Evolutionary conservation across 2,113 vertebrate genomes (phyloP).

Genomic region (Marcusenius ussheri): DNA sequence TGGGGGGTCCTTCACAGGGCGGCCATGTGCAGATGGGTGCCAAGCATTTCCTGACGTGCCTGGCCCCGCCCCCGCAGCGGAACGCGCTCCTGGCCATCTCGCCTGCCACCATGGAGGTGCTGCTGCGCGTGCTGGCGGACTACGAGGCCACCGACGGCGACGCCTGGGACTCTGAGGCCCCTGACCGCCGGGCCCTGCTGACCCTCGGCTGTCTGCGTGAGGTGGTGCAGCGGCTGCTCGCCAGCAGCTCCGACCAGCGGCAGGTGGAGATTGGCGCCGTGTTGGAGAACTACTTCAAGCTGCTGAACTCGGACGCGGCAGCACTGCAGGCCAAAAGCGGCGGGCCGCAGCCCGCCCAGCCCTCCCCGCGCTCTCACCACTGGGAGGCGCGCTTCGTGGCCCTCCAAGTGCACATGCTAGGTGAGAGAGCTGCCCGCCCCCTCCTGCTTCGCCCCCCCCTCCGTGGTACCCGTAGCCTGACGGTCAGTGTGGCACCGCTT

Average conservation of each 20-base stretch:
- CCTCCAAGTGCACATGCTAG: conserved; percentile 90
- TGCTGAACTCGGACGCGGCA: conserved; percentile 89
- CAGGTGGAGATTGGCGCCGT: conserved; percentile 90
- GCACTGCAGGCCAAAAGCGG: conserved; percentile 61
- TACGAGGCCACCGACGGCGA: conserved; percentile 65
- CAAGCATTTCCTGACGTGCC: not conserved
- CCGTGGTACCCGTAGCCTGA: not conserved
- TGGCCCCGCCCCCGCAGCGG: conserved; percentile 54
- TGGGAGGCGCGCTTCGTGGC: conserved; percentile 88
- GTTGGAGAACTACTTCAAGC: conserved; percentile 93
- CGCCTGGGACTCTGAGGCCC: conserved; percentile 74
- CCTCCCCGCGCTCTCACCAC: conserved; percentile 61
- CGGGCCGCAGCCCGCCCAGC: conserved; percentile 32
- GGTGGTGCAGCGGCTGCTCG: conserved; percentile 87
- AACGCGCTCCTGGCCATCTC: conserved; percentile 93
- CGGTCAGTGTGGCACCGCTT: not conserved
- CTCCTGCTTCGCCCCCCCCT: not conserved
- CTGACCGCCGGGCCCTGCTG: conserved; percentile 77
- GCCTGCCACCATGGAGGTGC: conserved; percentile 94
- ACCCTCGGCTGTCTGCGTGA: conserved; percentile 88
- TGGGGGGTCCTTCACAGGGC: too few species aligned
- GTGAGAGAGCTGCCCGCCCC: conserved; percentile 53
- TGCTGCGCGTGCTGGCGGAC: conserved; percentile 85
- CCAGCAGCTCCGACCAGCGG: conserved; percentile 90
- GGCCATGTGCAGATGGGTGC: too few species aligned